phyloP scores from a whole-genome alignment of 2,888 invertebrate genomes.

The Gastrophysa polygoni region DNA sequence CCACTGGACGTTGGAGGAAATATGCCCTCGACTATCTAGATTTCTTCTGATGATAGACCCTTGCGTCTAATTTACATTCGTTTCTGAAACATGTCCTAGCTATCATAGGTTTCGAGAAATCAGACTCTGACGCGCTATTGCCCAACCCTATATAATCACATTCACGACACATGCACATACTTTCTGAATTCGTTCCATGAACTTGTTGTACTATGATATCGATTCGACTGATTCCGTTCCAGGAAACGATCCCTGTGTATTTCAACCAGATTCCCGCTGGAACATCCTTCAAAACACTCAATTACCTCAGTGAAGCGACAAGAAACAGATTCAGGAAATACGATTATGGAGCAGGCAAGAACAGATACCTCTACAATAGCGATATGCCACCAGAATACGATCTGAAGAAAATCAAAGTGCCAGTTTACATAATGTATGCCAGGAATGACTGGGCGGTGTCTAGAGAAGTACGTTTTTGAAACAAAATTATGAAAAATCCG shows the following conservation, averaged over 20 bases:
- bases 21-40: no score
- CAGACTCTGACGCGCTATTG: no score
- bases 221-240: constrained; percentile 22
- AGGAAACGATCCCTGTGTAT: constrained; percentile 54
- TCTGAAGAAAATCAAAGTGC: constrained; percentile 64
- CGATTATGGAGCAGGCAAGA: constrained; percentile 61
- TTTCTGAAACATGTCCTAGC: no score
- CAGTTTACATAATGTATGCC: constrained; percentile 67
- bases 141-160: no score
- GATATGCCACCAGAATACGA: constrained; percentile 65
- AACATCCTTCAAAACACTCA: constrained; percentile 50
- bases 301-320: constrained; percentile 48
- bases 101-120: no score
- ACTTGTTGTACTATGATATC: background rate
- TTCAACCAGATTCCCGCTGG: constrained; percentile 53
- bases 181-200: no score
- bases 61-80: no score
- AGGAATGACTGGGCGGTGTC: constrained; percentile 68
- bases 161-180: no score
- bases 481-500: background rate
- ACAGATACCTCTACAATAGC: constrained; percentile 60
- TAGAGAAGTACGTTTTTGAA: constrained; percentile 57
- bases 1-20: no score
- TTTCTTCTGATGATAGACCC: no score
- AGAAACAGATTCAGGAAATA: constrained; percentile 62